These are phyloP conservation scores for Hirtodrosophila cameraria DNA, from an alignment of 2,888 invertebrate species.

Conservation along the genomic window DNA sequence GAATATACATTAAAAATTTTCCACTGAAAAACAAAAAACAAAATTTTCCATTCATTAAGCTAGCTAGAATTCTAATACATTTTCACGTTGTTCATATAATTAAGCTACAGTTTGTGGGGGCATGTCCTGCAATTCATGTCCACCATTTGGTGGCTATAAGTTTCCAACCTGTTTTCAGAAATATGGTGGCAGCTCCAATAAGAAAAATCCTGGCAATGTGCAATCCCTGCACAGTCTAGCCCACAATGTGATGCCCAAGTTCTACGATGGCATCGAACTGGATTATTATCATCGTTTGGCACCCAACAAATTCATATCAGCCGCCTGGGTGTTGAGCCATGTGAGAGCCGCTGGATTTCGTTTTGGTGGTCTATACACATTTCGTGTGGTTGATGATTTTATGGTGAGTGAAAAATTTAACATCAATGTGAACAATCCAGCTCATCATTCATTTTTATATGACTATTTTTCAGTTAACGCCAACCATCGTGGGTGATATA, in stretches of 20 bases:
- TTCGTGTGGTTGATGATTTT: constrained; percentile 69
- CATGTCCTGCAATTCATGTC: constrained; percentile 65
- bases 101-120: constrained; percentile 3
- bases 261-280: constrained; percentile 82
- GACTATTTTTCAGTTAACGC: constrained; percentile 73
- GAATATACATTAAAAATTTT: constrained; percentile 31
- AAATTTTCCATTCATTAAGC: constrained; percentile 28
- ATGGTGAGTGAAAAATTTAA: constrained; percentile 66
- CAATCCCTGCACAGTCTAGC: constrained; percentile 81
- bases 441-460: background rate
- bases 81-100: background rate
- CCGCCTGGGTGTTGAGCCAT: constrained; percentile 82
- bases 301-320: constrained; percentile 77
- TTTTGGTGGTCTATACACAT: constrained; percentile 82
- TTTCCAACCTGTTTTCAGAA: constrained; percentile 80
- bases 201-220: constrained; percentile 82
- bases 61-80: constrained; percentile 12
- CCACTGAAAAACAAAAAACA: constrained; percentile 21
- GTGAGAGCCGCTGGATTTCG: constrained; percentile 82
- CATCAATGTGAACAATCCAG: background rate
- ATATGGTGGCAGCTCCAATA: constrained; percentile 65
- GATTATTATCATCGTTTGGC: constrained; percentile 78
- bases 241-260: constrained; percentile 82
- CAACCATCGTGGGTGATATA: constrained; percentile 82
- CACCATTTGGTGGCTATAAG: constrained; percentile 42